Conservation (phyloP, 2,888 invertebrate species). For the Drosophila monieri region DNA sequence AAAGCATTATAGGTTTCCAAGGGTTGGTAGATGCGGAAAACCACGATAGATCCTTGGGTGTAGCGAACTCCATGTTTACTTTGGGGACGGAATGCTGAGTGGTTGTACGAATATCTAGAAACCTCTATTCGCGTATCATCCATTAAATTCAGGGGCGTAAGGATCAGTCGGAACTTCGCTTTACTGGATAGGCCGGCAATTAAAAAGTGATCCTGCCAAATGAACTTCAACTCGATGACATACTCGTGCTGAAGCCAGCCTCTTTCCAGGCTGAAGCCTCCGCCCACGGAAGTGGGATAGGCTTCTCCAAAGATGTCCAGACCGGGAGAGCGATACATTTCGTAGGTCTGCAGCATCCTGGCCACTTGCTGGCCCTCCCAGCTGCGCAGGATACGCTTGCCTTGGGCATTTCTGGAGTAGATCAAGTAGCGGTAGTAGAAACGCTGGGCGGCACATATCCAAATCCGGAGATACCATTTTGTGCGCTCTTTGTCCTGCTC, state of each 20-base stretch:
- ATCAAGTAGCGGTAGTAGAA: constrained; percentile 80
- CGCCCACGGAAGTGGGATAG: constrained; percentile 57
- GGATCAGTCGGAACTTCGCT: constrained; percentile 31
- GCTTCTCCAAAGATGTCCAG: constrained; percentile 68
- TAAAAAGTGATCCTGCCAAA: constrained; percentile 89
- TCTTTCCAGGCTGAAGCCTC: constrained; percentile 85
- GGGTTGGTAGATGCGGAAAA: constrained; percentile 73
- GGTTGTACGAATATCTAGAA: constrained; percentile 63
- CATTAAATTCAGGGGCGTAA: constrained; percentile 43
- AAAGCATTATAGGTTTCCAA: constrained; percentile 59
- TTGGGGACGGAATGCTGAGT: constrained; percentile 62
- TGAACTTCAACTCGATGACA: constrained; percentile 91
- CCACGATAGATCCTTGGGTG: constrained; percentile 51
- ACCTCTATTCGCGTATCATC: constrained; percentile 70
- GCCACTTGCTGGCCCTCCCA: constrained; percentile 86
- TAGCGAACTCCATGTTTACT: constrained; percentile 64
- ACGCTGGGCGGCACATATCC: constrained; percentile 86
- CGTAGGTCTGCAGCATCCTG: constrained; percentile 74
- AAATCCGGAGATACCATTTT: constrained; percentile 87
- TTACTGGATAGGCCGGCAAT: constrained; percentile 83
- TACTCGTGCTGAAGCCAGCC: constrained; percentile 92
- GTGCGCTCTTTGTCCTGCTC: constrained; percentile 74
- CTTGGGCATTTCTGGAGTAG: constrained; percentile 63
- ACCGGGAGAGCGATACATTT: constrained; percentile 65
- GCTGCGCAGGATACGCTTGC: constrained; percentile 70